Conservation (phyloP, 2,797 vertebrate species). For the Phataginus tetradactyla region DNA sequence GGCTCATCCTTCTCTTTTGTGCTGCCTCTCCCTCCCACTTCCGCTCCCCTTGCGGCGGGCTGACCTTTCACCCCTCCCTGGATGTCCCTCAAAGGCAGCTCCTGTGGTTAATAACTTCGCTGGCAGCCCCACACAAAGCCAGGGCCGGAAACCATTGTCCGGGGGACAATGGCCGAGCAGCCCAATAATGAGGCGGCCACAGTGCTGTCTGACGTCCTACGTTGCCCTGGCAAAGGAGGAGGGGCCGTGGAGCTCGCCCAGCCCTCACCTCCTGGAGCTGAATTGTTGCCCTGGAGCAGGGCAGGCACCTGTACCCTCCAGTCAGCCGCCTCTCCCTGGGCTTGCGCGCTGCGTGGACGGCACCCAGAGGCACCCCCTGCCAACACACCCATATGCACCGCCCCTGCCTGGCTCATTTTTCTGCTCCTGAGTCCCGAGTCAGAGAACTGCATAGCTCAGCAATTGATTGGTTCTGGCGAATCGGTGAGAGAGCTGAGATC, state of each 20-base stretch:
- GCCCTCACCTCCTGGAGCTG: constrained; percentile 67
- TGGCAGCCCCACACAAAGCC: constrained; percentile 79
- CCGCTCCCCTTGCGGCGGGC: constrained; percentile 71
- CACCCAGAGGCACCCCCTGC: neutral
- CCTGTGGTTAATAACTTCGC: constrained; percentile 80
- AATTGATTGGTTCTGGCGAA: neutral
- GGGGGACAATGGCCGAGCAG: constrained; percentile 65
- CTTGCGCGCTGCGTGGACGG: neutral
- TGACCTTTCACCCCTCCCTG: constrained; percentile 82
- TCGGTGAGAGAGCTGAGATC: neutral
- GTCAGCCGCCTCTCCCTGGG: neutral
- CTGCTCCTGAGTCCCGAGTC: neutral
- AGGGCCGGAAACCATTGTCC: constrained; percentile 77
- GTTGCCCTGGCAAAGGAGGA: constrained; percentile 81
- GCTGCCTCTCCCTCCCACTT: constrained; percentile 77
- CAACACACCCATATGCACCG: neutral
- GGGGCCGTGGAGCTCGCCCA: constrained; percentile 37
- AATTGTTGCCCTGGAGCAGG: constrained; percentile 42
- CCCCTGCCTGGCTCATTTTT: neutral
- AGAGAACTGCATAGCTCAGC: neutral
- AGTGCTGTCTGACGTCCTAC: constrained; percentile 78
- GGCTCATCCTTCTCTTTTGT: constrained; percentile 80
- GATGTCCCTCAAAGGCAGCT: constrained; percentile 80
- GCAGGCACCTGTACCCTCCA: constrained; percentile 19
- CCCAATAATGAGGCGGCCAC: constrained; percentile 74